Percentiles rank a stretch among this genome's conserved stretches.
These are phyloP conservation scores for Dolichomitus sp. DNA, from an alignment of 2,888 invertebrate genomes.

Conservation along the genomic window DNA sequence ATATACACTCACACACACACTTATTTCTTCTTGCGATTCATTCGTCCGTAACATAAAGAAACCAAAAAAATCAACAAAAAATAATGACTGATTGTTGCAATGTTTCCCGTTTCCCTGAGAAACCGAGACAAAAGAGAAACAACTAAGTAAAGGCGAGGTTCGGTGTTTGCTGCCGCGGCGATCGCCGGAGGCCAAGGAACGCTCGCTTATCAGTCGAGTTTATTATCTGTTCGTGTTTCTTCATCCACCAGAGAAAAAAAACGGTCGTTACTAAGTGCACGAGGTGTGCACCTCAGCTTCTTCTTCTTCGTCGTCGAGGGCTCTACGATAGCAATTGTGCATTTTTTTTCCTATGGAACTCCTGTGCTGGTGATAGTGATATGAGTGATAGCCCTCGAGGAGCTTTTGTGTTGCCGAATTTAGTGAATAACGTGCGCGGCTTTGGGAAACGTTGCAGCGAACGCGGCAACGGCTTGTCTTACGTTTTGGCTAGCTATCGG, in stretches of 20 bases:
- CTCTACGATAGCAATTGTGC: no score
- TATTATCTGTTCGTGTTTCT: not conserved
- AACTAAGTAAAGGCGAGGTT: not conserved
- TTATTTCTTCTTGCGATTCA: not conserved
- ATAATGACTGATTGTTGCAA: not conserved
- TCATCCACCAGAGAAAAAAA: not conserved
- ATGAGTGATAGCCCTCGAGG: slow-evolving; percentile 42
- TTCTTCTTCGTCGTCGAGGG: no score
- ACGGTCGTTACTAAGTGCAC: slow-evolving; percentile 1
- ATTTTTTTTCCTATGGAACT: slow-evolving; percentile 8
- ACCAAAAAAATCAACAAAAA: not conserved
- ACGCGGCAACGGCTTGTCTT: not conserved
- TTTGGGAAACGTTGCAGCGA: slow-evolving; percentile 11
- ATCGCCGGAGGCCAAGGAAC: slow-evolving; percentile 29
- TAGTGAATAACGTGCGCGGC: slow-evolving; percentile 29
- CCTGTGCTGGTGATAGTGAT: slow-evolving; percentile 17
- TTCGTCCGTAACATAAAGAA: not conserved
- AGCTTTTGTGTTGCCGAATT: slow-evolving; percentile 25
- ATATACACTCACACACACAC: no score
- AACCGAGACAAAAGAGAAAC: not conserved
- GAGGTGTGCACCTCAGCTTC: not conserved
- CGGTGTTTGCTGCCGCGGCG: not conserved
- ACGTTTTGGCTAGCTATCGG: slow-evolving; percentile 13
- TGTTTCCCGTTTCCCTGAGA: not conserved
- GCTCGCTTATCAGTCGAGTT: slow-evolving; percentile 3